Conservation (phyloP, 2,113 vertebrate species). For the human region GRCh38 chr16:49684001-49684500, state of each 20-base stretch:
- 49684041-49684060: no score
- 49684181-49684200: neutral
- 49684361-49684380: neutral
- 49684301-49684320: neutral
- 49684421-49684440: neutral
- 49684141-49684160: neutral
- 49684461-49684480: neutral
- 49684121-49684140: neutral
- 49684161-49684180: neutral
- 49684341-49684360: neutral
- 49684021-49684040: no score
- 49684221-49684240: neutral
- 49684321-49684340: constrained; percentile 2
- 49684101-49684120: rapidly evolving
- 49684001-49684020: no score
- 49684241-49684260: neutral
- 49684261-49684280: neutral
- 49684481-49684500: neutral
- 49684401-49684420: constrained; percentile 15
- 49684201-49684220: neutral
- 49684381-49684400: neutral
- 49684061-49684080: no score
- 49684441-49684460: neutral
- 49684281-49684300: neutral
- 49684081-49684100: neutral